Base-by-base conservation (phyloP, 2,888 invertebrate species). In the Arge pagana region DNA sequence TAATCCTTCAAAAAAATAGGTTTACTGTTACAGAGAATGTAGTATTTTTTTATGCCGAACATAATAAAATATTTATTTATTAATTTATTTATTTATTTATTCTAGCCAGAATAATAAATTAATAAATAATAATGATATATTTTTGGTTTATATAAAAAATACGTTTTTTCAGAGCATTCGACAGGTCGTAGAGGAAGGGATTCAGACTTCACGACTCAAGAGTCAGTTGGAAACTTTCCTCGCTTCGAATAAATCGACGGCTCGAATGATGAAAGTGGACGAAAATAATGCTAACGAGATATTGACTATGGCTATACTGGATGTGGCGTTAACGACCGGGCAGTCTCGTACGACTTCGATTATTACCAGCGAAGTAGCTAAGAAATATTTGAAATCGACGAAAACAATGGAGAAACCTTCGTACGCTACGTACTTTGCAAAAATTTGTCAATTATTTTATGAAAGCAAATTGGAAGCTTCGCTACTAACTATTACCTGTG, bases 101-200 rank as follows among this genome's bases (percentile, higher is more conserved):
- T 68, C 83, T 40, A 76, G 79, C 61, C 80, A 81, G 74, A 78
- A 84, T 55, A 82, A 81, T 61, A 82, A 81, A 68, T 85, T 84
- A 61, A 77, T 83, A 45, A 83, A 81, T 70, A 80, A 81, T 0
- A 82, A 84, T 26, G 79, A 81, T 0, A 80, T 80, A 61, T 67
- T 83, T 16, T n/a, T 64, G 28, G 4, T 73, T 37, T 45, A 24
- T 36, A 42, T 26, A 13, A 11, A 23, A 21, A 11, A 28, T 37
- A 11, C 13, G 4, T n/a, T 55, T 52, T 52, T 58, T 2, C 54
- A 76, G 75, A 71, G 68, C 15, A 66, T 77, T 54, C 66, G 73
- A 30, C 60, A 64, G 48, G 72, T 68, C 18, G 70, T 66, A 3
- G 60, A 67, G 23, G 70, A 64, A 43, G 72, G 73, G n/a, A 63